These are phyloP conservation scores for Echinarachnius parma DNA, from an alignment of 53 echinoderm and acorn worm genomes.

Conservation along the genomic window DNA sequence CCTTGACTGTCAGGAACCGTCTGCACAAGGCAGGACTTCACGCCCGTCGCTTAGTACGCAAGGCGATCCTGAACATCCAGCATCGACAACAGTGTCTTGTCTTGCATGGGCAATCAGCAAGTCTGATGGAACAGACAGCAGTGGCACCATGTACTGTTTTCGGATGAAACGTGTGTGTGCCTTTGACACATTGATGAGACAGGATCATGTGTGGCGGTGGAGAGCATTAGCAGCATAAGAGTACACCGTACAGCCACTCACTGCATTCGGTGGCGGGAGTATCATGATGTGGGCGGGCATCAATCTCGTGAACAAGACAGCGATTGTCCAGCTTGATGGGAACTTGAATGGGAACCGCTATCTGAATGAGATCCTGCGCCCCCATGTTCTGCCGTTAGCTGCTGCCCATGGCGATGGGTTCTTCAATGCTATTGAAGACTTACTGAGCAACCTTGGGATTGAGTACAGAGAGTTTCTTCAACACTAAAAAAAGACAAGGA, in stretches of 20 bases:
- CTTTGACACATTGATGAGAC: neutral
- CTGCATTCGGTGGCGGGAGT: neutral
- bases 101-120: no score
- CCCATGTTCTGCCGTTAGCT: no score
- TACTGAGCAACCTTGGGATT: no score
- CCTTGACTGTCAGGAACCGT: slow-evolving; percentile 7
- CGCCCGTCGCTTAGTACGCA: neutral
- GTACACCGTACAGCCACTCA: neutral
- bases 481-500: no score
- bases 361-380: slow-evolving; percentile 9
- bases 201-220: neutral
- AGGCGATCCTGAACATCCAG: neutral
- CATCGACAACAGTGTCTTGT: no score
- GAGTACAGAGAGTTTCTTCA: no score
- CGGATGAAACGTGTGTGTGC: neutral
- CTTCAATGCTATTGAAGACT: no score
- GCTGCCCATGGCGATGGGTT: no score
- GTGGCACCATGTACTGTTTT: neutral
- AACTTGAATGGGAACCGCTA: no score
- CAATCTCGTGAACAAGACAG: no score
- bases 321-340: no score
- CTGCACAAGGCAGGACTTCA: slow-evolving; percentile 13
- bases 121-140: neutral
- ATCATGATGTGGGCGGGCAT: no score
- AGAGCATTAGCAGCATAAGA: neutral